Evolutionary conservation across 1,140 invertebrate genomes (phyloP).

Genomic region (Tachypleus tridentatus): DNA sequence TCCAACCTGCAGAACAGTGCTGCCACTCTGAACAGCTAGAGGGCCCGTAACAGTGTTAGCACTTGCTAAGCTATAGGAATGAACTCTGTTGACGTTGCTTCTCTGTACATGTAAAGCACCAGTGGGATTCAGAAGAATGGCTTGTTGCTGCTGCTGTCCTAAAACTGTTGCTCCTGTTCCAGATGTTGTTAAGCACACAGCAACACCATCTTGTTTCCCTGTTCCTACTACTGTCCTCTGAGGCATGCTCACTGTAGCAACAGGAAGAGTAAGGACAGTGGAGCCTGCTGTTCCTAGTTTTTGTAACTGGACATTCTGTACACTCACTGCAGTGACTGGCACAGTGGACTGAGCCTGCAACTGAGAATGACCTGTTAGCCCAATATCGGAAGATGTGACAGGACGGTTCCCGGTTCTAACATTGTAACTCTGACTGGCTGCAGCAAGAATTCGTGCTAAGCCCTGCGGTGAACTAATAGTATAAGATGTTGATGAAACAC

Average conservation of each 20-base stretch:
- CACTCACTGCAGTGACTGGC: neutral
- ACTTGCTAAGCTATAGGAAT: slow-evolving; percentile 15
- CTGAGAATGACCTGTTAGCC: neutral
- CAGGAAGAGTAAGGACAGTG: slow-evolving; percentile 3
- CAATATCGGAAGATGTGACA: neutral
- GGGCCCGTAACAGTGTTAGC: too few relatives aligned
- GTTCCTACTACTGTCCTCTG: neutral
- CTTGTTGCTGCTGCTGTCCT: too few relatives aligned
- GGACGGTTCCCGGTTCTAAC: neutral
- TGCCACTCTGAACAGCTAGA: too few relatives aligned
- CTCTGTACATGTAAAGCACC: slow-evolving; percentile 5
- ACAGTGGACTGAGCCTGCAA: neutral
- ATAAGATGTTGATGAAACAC: neutral
- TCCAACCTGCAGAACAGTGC: too few relatives aligned
- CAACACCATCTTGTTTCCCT: neutral
- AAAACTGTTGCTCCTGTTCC: too few relatives aligned
- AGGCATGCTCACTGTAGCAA: neutral
- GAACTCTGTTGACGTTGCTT: slow-evolving; percentile 16
- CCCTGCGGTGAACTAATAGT: slow-evolving; percentile 4
- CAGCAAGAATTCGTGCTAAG: too few relatives aligned
- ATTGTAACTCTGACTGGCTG: neutral
- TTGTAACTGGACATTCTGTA: neutral
- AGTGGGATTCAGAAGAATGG: neutral
- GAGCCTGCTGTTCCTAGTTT: neutral
- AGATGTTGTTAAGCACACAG: neutral